phyloP scores from a whole-genome alignment of 2,797 vertebrate genomes.

The Thripadectes ignobilis region DNA sequence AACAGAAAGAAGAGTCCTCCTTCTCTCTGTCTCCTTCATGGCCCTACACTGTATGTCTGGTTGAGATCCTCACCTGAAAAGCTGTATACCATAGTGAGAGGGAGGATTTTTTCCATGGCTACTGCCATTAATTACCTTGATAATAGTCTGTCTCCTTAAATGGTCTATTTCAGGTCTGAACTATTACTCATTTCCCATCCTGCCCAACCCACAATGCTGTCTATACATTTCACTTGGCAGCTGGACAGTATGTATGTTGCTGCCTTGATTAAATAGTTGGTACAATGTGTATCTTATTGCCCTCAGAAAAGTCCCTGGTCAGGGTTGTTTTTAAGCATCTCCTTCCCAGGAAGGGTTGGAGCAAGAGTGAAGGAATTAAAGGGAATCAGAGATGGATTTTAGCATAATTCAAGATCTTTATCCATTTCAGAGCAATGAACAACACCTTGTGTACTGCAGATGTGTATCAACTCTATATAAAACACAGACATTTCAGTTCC shows the following conservation, averaged over 20 bases:
- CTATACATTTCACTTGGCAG: background rate
- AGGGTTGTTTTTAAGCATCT: background rate
- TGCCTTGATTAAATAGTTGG: background rate
- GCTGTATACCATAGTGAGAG: background rate
- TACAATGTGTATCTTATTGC: background rate
- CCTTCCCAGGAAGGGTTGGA: background rate
- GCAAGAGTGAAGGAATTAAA: background rate
- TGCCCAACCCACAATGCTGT: background rate
- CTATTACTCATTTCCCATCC: background rate
- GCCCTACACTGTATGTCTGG: background rate
- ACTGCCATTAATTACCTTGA: background rate
- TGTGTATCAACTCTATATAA: background rate
- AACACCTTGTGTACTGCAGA: background rate
- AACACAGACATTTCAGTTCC: background rate
- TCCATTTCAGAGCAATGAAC: background rate
- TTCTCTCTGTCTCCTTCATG: background rate
- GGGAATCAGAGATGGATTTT: background rate
- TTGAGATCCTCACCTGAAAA: background rate
- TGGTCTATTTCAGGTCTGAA: background rate
- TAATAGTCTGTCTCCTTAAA: background rate
- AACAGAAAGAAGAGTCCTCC: background rate
- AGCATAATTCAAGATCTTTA: background rate
- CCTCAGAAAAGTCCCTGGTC: background rate
- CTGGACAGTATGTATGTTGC: fast-evolving
- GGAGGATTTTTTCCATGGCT: background rate